phyloP scores from a whole-genome alignment of 2,113 vertebrate genomes.

The Poicephalus gulielmi region DNA sequence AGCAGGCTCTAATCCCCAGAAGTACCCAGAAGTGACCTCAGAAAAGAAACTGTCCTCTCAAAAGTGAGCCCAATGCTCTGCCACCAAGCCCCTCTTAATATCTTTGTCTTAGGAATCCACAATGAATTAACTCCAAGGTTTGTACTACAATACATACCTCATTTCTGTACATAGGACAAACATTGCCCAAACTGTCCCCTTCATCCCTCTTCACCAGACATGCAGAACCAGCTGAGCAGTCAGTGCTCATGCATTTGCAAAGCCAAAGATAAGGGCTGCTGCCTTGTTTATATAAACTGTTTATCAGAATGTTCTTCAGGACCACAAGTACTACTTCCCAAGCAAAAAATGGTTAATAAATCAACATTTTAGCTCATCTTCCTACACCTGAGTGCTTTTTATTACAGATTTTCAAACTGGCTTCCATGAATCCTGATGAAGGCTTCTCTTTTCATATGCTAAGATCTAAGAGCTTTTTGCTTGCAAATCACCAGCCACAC shows the following conservation, averaged over 20 bases:
- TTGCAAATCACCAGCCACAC: neutral
- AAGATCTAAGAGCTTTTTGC: neutral
- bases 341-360: constrained; percentile 25
- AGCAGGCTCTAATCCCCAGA: neutral
- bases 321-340: neutral
- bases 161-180: neutral
- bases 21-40: neutral
- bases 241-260: neutral
- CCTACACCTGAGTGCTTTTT: neutral
- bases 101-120: neutral
- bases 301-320: neutral
- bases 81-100: neutral
- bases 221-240: neutral
- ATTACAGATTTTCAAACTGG: constrained; percentile 28
- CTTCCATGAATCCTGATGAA: neutral
- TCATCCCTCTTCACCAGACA: neutral
- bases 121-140: neutral
- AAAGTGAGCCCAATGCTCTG: accelerated
- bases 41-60: neutral
- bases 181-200: neutral
- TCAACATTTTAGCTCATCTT: constrained; percentile 14
- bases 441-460: constrained; percentile 29
- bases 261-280: neutral
- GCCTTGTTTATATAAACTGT: neutral
- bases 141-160: neutral